Evolutionary conservation across 2,797 vertebrate species (phyloP).

Genomic region (Danio aesculapii): DNA sequence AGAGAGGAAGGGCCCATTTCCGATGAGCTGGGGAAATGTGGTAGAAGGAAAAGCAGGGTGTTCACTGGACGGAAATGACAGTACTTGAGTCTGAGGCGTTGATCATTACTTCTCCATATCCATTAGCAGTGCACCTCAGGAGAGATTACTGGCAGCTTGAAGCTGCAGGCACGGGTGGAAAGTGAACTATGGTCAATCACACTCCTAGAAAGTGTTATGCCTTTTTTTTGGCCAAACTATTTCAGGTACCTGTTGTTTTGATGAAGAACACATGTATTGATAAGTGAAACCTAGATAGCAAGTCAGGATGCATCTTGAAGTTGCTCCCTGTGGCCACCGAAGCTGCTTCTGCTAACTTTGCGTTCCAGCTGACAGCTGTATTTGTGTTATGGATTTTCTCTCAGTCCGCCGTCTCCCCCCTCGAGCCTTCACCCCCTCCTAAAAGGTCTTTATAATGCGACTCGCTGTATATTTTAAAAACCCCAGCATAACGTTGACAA

Average conservation of each 20-base stretch:
- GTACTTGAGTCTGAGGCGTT: constrained; percentile 67
- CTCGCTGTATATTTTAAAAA: constrained; percentile 80
- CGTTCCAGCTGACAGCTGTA: constrained; percentile 82
- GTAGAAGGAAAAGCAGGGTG: constrained; percentile 47
- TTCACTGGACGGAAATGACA: constrained; percentile 63
- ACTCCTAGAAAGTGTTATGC: constrained; percentile 3
- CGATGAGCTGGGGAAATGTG: constrained; percentile 65
- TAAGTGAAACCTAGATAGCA: constrained; percentile 9
- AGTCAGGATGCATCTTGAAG: constrained; percentile 37
- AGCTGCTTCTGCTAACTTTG: constrained; percentile 75
- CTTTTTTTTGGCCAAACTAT: not conserved
- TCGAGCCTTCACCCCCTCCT: constrained; percentile 57
- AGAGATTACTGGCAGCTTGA: constrained; percentile 63
- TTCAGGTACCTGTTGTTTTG: constrained; percentile 31
- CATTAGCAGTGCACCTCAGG: constrained; percentile 79
- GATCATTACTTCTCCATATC: constrained; percentile 76
- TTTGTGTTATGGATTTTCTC: constrained; percentile 88
- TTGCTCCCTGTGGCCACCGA: constrained; percentile 30
- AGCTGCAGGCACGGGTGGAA: constrained; percentile 40
- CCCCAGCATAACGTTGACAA: constrained; percentile 78
- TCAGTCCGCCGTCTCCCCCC: constrained; percentile 74
- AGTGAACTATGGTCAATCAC: constrained; percentile 15
- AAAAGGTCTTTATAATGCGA: constrained; percentile 81
- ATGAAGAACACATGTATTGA: constrained; percentile 29
- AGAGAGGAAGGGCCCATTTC: constrained; percentile 77